Conservation (phyloP, 1,140 invertebrate genomes). For the Drosophila bifasciata region DNA sequence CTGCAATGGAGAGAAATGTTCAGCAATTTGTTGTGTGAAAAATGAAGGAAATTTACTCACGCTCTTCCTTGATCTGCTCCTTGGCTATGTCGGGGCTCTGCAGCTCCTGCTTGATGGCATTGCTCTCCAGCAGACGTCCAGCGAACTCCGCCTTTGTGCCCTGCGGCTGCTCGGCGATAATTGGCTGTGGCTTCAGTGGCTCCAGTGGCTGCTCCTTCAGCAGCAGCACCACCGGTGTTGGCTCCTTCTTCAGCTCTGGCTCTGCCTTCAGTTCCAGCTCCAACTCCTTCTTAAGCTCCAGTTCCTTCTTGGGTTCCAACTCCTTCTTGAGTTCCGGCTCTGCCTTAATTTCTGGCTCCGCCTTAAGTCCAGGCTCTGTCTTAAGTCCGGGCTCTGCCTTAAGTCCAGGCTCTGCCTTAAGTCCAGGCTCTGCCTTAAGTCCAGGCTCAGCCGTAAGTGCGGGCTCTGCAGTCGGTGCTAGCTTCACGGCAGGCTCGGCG, state of each 20-base stretch:
- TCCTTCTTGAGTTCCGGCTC: conserved; percentile 21
- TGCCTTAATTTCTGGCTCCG: no score
- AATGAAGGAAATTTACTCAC: conserved; percentile 32
- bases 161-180: conserved; percentile 41
- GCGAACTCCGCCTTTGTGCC: conserved; percentile 60
- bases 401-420: no score
- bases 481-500: conserved; percentile 43
- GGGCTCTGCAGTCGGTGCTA: conserved; percentile 26
- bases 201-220: conserved; percentile 54
- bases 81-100: conserved; percentile 27
- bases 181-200: conserved; percentile 42
- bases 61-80: conserved; percentile 51
- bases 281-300: conserved; percentile 12
- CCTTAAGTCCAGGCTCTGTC: conserved; percentile 7
- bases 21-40: not conserved
- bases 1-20: not conserved
- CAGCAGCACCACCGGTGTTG: conserved; percentile 51
- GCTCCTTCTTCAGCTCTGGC: conserved; percentile 25
- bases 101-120: conserved; percentile 58
- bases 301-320: conserved; percentile 8
- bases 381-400: no score
- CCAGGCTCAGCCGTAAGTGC: conserved; percentile 33
- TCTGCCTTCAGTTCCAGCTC: not conserved
- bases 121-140: conserved; percentile 61
- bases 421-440: conserved; percentile 21